These are phyloP conservation scores for Lasioglossum figueresi DNA, from an alignment of 2,888 invertebrate species.

Conservation along the genomic window DNA sequence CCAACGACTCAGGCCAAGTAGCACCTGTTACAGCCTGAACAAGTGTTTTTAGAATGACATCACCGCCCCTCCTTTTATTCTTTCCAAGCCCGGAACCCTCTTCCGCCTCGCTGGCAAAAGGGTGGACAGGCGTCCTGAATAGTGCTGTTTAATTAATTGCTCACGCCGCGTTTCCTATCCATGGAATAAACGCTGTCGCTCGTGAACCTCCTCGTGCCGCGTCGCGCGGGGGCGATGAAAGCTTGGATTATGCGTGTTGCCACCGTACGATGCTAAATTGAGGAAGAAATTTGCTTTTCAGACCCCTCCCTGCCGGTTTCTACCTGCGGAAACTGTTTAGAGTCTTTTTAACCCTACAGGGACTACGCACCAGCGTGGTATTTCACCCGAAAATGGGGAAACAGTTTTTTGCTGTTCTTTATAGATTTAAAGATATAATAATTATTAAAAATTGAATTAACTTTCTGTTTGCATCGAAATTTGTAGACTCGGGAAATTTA, in stretches of 20 bases:
- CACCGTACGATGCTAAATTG: background rate
- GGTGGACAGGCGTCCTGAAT: slow-evolving; percentile 32
- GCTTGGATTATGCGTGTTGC: background rate
- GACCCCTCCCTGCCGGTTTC: background rate
- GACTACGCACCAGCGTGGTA: background rate
- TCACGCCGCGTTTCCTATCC: background rate
- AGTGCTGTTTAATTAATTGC: slow-evolving; percentile 40
- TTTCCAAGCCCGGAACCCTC: slow-evolving; percentile 1
- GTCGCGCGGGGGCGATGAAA: background rate
- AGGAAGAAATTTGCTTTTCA: background rate
- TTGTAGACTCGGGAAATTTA: too few species aligned
- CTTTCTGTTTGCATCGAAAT: too few species aligned
- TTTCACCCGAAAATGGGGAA: background rate
- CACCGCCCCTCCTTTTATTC: slow-evolving; percentile 17
- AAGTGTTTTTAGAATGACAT: slow-evolving; percentile 47
- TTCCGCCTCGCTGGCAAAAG: slow-evolving; percentile 27
- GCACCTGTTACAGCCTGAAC: slow-evolving; percentile 67
- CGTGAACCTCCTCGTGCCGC: background rate
- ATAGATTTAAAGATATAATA: background rate
- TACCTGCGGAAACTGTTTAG: background rate
- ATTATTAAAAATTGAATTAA: too few species aligned
- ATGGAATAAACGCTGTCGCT: background rate
- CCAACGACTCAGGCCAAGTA: slow-evolving; percentile 39
- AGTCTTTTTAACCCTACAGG: background rate
- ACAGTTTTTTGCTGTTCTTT: rapidly evolving